These are phyloP conservation scores for Bombus waltoni DNA, from an alignment of 1,140 invertebrate genomes.

Conservation along the genomic window DNA sequence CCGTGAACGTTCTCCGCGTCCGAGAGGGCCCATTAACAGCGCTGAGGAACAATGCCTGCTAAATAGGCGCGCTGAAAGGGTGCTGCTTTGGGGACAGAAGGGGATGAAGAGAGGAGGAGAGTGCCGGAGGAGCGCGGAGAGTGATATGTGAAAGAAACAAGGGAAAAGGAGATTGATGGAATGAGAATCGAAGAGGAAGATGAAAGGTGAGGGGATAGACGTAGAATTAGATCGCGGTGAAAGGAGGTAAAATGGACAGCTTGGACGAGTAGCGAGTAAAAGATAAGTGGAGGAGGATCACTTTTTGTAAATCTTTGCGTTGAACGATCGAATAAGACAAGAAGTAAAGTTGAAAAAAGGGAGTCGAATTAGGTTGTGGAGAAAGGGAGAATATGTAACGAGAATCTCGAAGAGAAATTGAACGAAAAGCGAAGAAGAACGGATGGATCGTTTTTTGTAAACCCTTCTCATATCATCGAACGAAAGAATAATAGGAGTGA, in stretches of 20 bases:
- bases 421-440: too few relatives aligned
- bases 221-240: too few relatives aligned
- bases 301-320: too few relatives aligned
- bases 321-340: too few relatives aligned
- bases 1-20: not conserved
- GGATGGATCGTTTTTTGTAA: not conserved
- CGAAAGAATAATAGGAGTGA: not conserved
- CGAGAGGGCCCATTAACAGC: constrained; percentile 36
- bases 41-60: constrained; percentile 29
- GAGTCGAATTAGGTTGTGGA: not conserved
- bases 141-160: not conserved
- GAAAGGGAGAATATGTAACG: too few relatives aligned
- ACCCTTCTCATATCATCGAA: not conserved
- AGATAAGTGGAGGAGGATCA: too few relatives aligned
- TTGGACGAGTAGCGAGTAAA: too few relatives aligned
- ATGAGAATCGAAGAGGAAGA: not conserved
- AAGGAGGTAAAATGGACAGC: too few relatives aligned
- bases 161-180: not conserved
- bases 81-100: not conserved
- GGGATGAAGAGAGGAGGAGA: too few relatives aligned
- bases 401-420: not conserved
- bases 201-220: not conserved
- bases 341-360: too few relatives aligned
- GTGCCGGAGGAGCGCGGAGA: not conserved
- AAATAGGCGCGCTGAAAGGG: constrained; percentile 21